A percentile compares a stretch with the other conserved stretches of the same genome.
Evolutionary conservation across 1,140 invertebrate species (phyloP).

Genomic region (Drosophila kanapiae): DNA sequence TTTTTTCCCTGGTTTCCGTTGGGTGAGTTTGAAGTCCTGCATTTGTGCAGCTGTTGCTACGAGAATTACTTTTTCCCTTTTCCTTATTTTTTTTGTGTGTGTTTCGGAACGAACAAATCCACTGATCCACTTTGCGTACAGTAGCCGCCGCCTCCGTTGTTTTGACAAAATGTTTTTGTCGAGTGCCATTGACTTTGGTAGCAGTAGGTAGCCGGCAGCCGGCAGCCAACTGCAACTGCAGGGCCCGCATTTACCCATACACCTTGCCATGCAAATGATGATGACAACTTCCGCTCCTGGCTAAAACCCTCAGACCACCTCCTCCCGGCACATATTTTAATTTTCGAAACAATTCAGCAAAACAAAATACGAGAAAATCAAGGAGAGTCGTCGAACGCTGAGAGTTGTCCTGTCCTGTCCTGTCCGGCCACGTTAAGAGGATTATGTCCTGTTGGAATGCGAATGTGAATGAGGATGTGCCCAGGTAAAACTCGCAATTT

Average conservation of each 20-base stretch:
- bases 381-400: constrained; percentile 45
- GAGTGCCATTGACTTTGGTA: constrained; percentile 78
- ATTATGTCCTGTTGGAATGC: constrained; percentile 61
- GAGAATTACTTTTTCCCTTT: constrained; percentile 32
- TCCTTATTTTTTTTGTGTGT: constrained; percentile 12
- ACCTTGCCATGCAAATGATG: constrained; percentile 42
- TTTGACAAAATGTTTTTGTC: constrained; percentile 82
- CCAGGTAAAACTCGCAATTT: constrained; percentile 72
- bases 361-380: constrained; percentile 58
- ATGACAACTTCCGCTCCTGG: constrained; percentile 48
- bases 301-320: constrained; percentile 32
- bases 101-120: constrained; percentile 60
- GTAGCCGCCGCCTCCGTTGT: constrained; percentile 75
- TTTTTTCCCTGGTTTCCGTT: constrained; percentile 13
- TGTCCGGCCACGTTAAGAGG: constrained; percentile 62
- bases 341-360: constrained; percentile 74
- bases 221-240: constrained; percentile 27
- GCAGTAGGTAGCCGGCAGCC: constrained; percentile 7
- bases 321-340: constrained; percentile 73
- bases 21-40: constrained; percentile 33
- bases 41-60: constrained; percentile 62
- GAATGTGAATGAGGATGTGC: constrained; percentile 32
- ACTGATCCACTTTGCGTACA: constrained; percentile 81
- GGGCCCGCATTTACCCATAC: constrained; percentile 43
- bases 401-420: constrained; percentile 45